phyloP scores from a whole-genome alignment of 2,113 vertebrate species.

The Abramis brama region DNA sequence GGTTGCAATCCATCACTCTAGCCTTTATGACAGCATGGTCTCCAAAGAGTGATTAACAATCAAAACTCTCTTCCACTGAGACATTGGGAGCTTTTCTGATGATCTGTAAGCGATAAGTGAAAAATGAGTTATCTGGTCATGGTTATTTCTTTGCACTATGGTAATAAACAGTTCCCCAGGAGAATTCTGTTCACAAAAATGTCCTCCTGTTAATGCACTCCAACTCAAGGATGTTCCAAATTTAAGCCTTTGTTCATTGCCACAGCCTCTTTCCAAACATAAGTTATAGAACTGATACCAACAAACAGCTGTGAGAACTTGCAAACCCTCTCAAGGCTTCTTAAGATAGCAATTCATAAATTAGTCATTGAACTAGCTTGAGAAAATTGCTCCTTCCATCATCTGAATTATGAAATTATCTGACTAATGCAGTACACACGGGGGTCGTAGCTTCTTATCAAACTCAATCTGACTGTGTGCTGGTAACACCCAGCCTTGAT shows the following conservation, averaged over 20 bases:
- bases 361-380: conserved; percentile 3
- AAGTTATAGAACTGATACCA: not conserved
- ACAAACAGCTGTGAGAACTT: conserved; percentile 3
- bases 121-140: not conserved
- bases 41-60: too few relatives aligned
- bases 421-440: conserved; percentile 9
- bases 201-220: not conserved
- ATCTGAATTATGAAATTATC: conserved; percentile 19
- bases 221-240: not conserved
- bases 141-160: not conserved
- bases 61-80: not conserved
- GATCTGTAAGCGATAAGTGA: not conserved
- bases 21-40: too few relatives aligned
- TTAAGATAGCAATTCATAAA: conserved; percentile 27
- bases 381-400: conserved; percentile 21
- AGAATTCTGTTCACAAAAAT: not conserved
- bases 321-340: not conserved
- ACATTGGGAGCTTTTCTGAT: not conserved
- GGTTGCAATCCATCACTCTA: too few relatives aligned
- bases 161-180: not conserved
- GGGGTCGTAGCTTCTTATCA: conserved; percentile 17
- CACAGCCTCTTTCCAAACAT: not conserved
- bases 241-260: conserved; percentile 1
- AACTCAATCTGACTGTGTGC: conserved; percentile 30
- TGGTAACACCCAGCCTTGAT: conserved; percentile 6